Percentiles rank a stretch among this genome's conserved stretches.
phyloP scores from a whole-genome alignment of 2,888 invertebrate genomes.

The Nudaria mundana region DNA sequence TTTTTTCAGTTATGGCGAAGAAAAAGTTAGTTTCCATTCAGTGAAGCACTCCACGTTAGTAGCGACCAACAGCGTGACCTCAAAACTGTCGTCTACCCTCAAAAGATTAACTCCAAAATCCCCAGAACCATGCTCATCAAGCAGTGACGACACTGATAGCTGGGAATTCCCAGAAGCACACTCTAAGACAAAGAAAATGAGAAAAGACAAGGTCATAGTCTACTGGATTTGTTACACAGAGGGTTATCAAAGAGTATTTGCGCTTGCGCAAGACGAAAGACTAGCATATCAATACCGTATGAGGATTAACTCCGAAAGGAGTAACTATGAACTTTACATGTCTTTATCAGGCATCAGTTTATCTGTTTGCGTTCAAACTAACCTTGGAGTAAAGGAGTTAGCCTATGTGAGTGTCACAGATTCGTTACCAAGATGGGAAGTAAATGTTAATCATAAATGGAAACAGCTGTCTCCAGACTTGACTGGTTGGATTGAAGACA shows the following conservation, averaged over 20 bases:
- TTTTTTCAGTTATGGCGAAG: conserved; percentile 83
- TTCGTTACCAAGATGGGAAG: conserved; percentile 90
- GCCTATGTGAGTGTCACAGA: conserved; percentile 85
- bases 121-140: conserved; percentile 78
- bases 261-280: conserved; percentile 88
- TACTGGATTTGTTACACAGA: conserved; percentile 92
- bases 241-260: conserved; percentile 86
- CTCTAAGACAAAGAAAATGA: conserved; percentile 81
- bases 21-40: conserved; percentile 86
- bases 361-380: conserved; percentile 76
- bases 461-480: conserved; percentile 88
- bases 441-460: conserved; percentile 90
- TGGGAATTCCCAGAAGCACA: conserved; percentile 69
- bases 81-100: conserved; percentile 78
- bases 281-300: conserved; percentile 83
- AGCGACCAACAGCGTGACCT: conserved; percentile 71
- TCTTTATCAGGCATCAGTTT: conserved; percentile 87
- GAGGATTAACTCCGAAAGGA: conserved; percentile 84
- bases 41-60: conserved; percentile 80
- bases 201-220: conserved; percentile 88
- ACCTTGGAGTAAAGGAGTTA: conserved; percentile 80
- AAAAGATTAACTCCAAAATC: conserved; percentile 77
- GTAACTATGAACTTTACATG: conserved; percentile 84
- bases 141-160: conserved; percentile 82
- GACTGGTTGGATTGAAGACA: conserved; percentile 91